Conservation (phyloP, 2,888 invertebrate genomes). For the Eustalomyia histrio region DNA sequence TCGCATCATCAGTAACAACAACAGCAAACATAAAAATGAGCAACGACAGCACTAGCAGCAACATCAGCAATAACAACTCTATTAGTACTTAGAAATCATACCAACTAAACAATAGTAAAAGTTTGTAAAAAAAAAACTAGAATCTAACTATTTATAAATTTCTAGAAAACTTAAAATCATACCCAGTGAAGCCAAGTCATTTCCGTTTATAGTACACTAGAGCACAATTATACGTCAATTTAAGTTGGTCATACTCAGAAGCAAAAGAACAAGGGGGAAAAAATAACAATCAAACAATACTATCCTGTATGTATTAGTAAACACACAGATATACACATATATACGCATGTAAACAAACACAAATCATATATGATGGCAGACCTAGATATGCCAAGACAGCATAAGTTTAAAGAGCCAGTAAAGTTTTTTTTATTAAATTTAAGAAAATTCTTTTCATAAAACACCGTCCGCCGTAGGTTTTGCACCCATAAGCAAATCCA, state of each 20-base stretch:
- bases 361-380: too few species aligned
- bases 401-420: too few species aligned
- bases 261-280: not conserved
- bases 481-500: too few species aligned
- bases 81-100: conserved; percentile 15
- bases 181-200: conserved; percentile 48
- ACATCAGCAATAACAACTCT: conserved; percentile 18
- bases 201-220: conserved; percentile 51
- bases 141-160: not conserved
- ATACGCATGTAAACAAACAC: too few species aligned
- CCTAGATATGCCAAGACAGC: too few species aligned
- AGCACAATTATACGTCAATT: conserved; percentile 46
- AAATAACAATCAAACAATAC: not conserved
- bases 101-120: not conserved
- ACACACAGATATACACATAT: too few species aligned
- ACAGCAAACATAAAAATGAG: not conserved
- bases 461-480: too few species aligned
- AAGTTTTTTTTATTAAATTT: too few species aligned
- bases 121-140: not conserved
- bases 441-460: too few species aligned
- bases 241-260: conserved; percentile 31
- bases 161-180: conserved; percentile 1
- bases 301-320: not conserved
- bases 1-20: conserved; percentile 46
- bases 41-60: conserved; percentile 1